Base-by-base conservation (phyloP, 2,113 vertebrate species). In the Odocoileus virginianus region DNA sequence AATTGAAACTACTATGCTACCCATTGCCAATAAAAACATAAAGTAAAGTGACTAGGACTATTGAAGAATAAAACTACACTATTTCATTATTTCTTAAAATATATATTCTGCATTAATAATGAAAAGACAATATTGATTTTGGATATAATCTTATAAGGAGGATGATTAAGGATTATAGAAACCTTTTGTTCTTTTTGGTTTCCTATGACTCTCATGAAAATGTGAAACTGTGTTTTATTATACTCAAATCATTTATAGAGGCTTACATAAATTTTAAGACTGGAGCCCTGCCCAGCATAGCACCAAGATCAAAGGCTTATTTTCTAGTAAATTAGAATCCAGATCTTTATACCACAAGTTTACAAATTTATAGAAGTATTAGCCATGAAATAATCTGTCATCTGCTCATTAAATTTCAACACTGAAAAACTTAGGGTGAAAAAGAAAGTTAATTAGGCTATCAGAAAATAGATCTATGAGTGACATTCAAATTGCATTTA, bases 61-160 rank as follows among this genome's bases (percentile, higher is more conserved):
- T 11, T 90, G 30, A 97, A 52, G 40, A 95, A 98, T 95, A 97
- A 97, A 98, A 57, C 61, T 92, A 89, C 78, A 90, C 94, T 98
- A 98, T 97, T 98, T 98, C 92, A 96, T 97, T 98, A 97, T 98
- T 98, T 98, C 67, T 97, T 87, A 78, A 82, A 96, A 97, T 98
- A 97, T 98, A 96, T 97, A 92, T 96, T 95, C 60, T 97, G 55
- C 36, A 91, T 98, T 98, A 98, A 98, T 98, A 99, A 99, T 98
- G 81, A 95, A 98, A 98, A 98, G 98, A 96, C 95, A 98, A 98
- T 99, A 99, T 99, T 99, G 98, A 98, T 99, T 98, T 99, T 98
- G 98, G 98, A 98, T 98, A 86, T 96, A 98, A 95, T 95, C 71
- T 97, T 98, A 96, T 97, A 98, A 98, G 93, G 89, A 98, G 87